These are phyloP conservation scores for Drosophila prolongata DNA, from an alignment of 2,888 invertebrate species.

Conservation along the genomic window DNA sequence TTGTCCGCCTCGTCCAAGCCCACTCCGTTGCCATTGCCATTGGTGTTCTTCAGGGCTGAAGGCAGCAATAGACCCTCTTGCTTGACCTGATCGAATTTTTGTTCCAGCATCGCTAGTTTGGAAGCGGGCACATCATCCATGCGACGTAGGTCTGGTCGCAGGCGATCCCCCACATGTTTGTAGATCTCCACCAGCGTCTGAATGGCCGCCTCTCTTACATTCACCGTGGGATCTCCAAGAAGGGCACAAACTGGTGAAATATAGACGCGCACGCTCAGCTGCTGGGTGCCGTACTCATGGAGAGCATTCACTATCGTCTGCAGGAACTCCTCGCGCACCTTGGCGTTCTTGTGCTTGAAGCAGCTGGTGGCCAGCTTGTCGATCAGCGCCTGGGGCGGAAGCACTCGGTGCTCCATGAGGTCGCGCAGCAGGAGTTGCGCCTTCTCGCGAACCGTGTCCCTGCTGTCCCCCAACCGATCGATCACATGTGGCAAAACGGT, in stretches of 20 bases:
- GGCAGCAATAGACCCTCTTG: constrained; percentile 92
- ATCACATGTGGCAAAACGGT: constrained; percentile 93
- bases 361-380: constrained; percentile 89
- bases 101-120: constrained; percentile 89
- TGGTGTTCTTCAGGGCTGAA: constrained; percentile 86
- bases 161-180: constrained; percentile 94
- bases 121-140: constrained; percentile 91
- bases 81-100: constrained; percentile 94
- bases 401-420: constrained; percentile 89
- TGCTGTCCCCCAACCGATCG: constrained; percentile 89
- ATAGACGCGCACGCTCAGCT: constrained; percentile 91
- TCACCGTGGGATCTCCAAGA: constrained; percentile 93
- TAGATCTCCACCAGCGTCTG: constrained; percentile 95
- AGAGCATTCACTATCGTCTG: constrained; percentile 92
- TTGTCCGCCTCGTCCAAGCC: constrained; percentile 85
- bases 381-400: constrained; percentile 88
- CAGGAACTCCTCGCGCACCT: constrained; percentile 95
- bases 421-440: constrained; percentile 90
- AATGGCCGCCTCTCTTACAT: constrained; percentile 94
- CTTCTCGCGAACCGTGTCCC: constrained; percentile 89
- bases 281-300: constrained; percentile 94
- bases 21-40: constrained; percentile 69
- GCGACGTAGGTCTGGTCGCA: constrained; percentile 92
- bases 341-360: constrained; percentile 95
- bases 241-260: constrained; percentile 93